These are phyloP conservation scores for Tetranychus cinnabarinus DNA, from an alignment of 1,140 invertebrate genomes.

Conservation along the genomic window DNA sequence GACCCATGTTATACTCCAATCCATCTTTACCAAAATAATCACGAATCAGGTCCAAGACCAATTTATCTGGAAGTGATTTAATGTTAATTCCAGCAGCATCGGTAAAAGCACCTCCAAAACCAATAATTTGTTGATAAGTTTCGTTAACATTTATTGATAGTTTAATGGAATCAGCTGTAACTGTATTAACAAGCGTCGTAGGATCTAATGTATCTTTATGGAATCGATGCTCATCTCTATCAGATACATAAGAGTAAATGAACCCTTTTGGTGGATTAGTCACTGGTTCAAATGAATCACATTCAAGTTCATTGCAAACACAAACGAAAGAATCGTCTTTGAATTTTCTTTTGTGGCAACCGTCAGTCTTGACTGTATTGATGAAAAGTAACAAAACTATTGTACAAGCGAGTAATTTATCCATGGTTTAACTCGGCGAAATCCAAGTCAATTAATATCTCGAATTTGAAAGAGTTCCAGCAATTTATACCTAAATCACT, in stretches of 20 bases:
- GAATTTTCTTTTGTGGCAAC: not conserved
- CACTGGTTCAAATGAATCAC: not conserved
- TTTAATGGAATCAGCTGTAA: no score
- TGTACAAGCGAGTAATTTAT: no score
- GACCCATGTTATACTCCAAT: slow-evolving; percentile 17
- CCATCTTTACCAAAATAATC: slow-evolving; percentile 19
- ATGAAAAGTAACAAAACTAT: no score
- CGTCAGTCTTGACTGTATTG: not conserved
- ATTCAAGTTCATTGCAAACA: not conserved
- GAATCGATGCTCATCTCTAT: not conserved
- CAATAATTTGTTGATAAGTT: slow-evolving; percentile 22
- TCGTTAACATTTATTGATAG: no score
- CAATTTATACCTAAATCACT: no score
- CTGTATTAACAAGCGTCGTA: not conserved
- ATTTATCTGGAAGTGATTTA: slow-evolving; percentile 25
- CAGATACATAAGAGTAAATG: not conserved
- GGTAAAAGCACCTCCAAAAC: slow-evolving; percentile 69
- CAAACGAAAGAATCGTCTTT: not conserved
- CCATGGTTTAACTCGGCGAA: no score
- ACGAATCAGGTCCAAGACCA: slow-evolving; percentile 25
- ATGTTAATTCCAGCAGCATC: slow-evolving; percentile 59
- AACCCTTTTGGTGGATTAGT: not conserved
- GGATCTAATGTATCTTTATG: not conserved
- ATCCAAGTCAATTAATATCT: no score
- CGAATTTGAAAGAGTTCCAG: no score